Base-by-base conservation (phyloP, 1,140 invertebrate species). In the Listronotus bonariensis region DNA sequence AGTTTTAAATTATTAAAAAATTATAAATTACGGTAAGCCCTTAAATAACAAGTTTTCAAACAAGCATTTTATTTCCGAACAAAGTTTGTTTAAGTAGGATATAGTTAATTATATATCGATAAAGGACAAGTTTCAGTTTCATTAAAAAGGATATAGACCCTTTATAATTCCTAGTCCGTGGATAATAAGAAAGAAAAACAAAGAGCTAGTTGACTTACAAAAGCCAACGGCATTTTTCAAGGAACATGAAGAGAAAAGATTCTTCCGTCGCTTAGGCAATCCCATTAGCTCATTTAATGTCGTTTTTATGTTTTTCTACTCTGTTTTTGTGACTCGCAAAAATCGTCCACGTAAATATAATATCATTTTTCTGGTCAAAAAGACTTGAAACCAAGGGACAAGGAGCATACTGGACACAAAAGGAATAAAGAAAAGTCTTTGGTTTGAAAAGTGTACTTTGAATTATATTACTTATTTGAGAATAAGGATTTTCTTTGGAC, bases 111-210 rank as follows among this genome's bases (percentile, higher is more conserved):
- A 48, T 26, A 18, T 53, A 36, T 53, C 51, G 51, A 34, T 11
- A 32, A 31, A 56, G 41, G 38, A 26, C 38, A 56, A 56, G 53
- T 38, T 53, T 18, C 31, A 38, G 51, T 56, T 56, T 56, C 53
- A 43, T 56, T 56, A 42, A 56, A 56, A 56, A 17, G 40, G 41
- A 43, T 43, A 56, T 31, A 41, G 53, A 42, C 15, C 40, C 53
- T 56, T 56, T 56, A 38, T 42, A 56, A 42, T 41, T 18, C 18
- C 10, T 11, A 17, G 17, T 38, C 18, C 10, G 38, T 56, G 40
- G 53, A 56, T 56, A 56, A 56, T 56, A 56, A 56, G 53, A 42
- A 56, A 56, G 53, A 56, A 36, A 56, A 56, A 42, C 53, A 56
- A 56, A 56, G n/a, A 34, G 41, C 38, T 14, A 56, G 53, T 56